Conservation (phyloP, 1,140 invertebrate species). For the Monomorium pharaonis region DNA sequence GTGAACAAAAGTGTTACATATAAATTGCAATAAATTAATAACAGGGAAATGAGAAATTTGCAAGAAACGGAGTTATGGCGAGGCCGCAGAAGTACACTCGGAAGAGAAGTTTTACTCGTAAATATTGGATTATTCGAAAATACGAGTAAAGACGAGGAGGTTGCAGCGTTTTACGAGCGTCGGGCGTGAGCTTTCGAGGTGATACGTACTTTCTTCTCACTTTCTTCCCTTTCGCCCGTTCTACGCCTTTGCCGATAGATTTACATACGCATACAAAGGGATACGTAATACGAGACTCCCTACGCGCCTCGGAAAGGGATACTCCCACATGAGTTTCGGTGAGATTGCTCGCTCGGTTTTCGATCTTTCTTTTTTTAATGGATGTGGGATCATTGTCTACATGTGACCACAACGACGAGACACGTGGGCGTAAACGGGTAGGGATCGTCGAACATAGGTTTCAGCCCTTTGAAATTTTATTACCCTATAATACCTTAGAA, state of each 20-base stretch:
- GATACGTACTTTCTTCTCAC: background rate
- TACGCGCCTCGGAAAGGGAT: conserved; percentile 21
- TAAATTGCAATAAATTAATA: background rate
- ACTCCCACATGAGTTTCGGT: conserved; percentile 36
- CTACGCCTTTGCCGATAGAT: conserved; percentile 41
- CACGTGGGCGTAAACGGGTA: conserved; percentile 47
- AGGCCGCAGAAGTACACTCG: too few species aligned
- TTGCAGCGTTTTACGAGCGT: background rate
- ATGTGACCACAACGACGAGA: conserved; percentile 26
- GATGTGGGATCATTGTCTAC: conserved; percentile 66
- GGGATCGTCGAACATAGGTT: background rate
- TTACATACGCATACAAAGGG: conserved; percentile 49
- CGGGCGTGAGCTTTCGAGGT: background rate
- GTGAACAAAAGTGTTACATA: background rate
- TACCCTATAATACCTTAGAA: background rate
- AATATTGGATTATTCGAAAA: background rate
- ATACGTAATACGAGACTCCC: conserved; percentile 36
- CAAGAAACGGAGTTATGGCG: background rate
- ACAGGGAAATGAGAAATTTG: background rate
- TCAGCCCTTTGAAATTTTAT: conserved; percentile 30
- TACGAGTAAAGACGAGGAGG: conserved; percentile 16
- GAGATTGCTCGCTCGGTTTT: conserved; percentile 23
- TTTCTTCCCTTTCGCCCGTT: conserved; percentile 1
- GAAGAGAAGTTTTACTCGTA: background rate
- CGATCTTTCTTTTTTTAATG: conserved; percentile 20